Evolutionary conservation across 2,113 vertebrate species (phyloP).

Genomic region (Aythya baeri): DNA sequence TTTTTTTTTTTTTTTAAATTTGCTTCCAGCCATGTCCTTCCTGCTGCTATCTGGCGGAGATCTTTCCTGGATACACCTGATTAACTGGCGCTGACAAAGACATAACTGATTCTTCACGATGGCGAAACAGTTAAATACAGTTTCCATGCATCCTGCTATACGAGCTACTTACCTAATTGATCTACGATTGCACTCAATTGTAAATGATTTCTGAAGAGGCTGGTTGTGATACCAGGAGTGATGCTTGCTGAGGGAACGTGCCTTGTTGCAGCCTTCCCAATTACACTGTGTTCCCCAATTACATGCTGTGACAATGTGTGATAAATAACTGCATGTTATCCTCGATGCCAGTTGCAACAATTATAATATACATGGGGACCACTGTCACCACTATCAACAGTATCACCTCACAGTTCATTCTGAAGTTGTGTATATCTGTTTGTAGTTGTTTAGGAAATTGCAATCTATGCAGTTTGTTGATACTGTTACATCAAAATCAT

Average conservation of each 20-base stretch:
- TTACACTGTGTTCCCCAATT: not conserved
- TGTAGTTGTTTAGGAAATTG: not conserved
- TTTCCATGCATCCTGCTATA: not conserved
- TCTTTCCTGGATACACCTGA: not conserved
- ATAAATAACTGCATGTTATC: rapidly evolving
- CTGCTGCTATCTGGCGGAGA: not conserved
- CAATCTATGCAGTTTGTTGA: not conserved
- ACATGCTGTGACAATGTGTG: not conserved
- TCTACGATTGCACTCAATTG: not conserved
- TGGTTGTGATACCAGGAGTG: not conserved
- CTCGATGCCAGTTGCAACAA: rapidly evolving
- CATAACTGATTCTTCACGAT: not conserved
- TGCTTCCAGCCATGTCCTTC: not conserved
- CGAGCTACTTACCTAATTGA: not conserved
- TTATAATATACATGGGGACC: not conserved
- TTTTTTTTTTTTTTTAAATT: not conserved
- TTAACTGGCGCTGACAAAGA: not conserved
- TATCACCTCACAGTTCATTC: not conserved
- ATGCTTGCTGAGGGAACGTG: rapidly evolving
- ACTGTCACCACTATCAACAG: not conserved
- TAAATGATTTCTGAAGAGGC: not conserved
- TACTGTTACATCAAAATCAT: not conserved
- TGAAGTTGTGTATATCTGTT: not conserved
- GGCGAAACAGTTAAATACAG: not conserved
- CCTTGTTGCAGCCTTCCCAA: not conserved